Conservation (phyloP, 2,113 vertebrate genomes). For the Bubo scandiacus region DNA sequence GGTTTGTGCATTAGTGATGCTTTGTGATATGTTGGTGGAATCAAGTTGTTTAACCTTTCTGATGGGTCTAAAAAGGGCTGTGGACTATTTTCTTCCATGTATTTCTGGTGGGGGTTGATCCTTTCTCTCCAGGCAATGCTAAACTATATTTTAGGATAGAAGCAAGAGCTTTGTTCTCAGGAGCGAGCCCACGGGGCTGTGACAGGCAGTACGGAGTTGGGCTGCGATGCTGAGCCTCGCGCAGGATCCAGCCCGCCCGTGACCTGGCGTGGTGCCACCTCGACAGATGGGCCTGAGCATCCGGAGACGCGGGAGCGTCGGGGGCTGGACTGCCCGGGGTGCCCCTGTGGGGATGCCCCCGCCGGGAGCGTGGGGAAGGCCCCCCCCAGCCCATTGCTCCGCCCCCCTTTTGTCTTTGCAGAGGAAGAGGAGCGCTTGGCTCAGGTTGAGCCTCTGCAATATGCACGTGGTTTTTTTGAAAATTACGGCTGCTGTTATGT, state of each 20-base stretch:
- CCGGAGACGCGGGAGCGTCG: neutral
- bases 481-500: accelerated
- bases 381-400: accelerated
- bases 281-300: neutral
- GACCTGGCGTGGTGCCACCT: neutral
- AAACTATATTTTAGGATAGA: accelerated
- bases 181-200: accelerated
- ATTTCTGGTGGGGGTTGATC: neutral
- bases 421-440: neutral
- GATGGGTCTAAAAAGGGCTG: neutral
- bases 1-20: neutral
- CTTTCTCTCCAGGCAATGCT: neutral
- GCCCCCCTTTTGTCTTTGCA: accelerated
- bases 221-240: neutral
- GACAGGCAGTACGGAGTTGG: accelerated
- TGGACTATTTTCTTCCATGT: accelerated
- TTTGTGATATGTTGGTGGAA: accelerated
- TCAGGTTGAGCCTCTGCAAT: neutral
- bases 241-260: neutral
- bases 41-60: neutral
- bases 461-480: accelerated
- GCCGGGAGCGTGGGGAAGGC: accelerated
- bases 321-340: neutral
- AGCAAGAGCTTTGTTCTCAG: neutral
- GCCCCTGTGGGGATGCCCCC: neutral